These are phyloP conservation scores for Struthidea cinerea DNA, from an alignment of 2,113 vertebrate species.

Conservation along the genomic window DNA sequence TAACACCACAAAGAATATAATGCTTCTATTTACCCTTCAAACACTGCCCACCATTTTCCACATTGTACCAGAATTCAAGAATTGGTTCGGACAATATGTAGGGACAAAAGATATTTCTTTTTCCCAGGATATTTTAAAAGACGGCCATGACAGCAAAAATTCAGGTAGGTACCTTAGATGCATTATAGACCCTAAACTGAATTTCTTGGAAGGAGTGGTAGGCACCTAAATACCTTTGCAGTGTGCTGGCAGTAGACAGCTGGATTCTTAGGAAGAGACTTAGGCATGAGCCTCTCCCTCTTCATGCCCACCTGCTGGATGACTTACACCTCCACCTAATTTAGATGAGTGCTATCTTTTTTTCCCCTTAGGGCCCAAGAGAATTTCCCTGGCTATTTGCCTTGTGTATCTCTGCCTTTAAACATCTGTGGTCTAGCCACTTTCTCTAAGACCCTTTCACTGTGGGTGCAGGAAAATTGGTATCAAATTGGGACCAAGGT, in stretches of 20 bases:
- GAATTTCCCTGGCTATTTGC: slow-evolving; percentile 17
- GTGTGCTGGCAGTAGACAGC: not conserved
- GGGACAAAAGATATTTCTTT: not conserved
- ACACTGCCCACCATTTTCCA: not conserved
- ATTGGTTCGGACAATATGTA: not conserved
- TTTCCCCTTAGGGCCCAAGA: not conserved
- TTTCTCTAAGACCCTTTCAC: not conserved
- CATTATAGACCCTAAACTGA: not conserved
- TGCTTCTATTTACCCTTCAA: not conserved
- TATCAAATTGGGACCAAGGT: not conserved
- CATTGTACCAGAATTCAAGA: not conserved
- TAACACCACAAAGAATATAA: not conserved
- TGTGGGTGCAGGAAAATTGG: not conserved
- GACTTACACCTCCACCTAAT: slow-evolving; percentile 19
- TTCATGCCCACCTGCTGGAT: not conserved
- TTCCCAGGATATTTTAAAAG: not conserved
- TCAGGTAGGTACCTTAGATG: not conserved
- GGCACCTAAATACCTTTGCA: not conserved
- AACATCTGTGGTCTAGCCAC: not conserved
- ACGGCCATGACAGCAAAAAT: not conserved
- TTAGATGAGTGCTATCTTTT: not conserved
- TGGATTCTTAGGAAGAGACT: not conserved
- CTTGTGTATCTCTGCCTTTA: not conserved
- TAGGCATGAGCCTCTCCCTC: slow-evolving; percentile 4
- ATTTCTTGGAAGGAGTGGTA: not conserved